Percentiles rank a stretch among this genome's conserved stretches.
phyloP scores from a whole-genome alignment of 2,113 vertebrate species.

The Oncorhynchus mykiss region DNA sequence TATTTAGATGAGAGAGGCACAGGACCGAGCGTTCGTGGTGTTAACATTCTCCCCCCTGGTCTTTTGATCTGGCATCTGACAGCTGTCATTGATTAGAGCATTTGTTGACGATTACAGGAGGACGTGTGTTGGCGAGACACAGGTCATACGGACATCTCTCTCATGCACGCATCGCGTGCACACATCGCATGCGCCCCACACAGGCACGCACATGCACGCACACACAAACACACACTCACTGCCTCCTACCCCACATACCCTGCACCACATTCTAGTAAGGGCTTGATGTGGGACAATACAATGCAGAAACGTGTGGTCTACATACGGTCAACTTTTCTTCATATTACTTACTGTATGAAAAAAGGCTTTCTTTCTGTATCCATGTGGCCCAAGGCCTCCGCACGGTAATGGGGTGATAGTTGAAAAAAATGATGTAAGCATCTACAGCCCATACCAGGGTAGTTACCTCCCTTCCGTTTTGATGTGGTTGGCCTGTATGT shows the following conservation, averaged over 20 bases:
- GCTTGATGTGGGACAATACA: neutral
- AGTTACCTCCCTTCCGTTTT: conserved; percentile 42
- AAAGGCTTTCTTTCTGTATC: neutral
- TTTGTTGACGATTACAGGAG: conserved; percentile 59
- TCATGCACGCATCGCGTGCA: neutral
- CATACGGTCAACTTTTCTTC: neutral
- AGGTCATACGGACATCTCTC: conserved; percentile 43
- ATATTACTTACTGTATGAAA: neutral
- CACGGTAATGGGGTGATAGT: conserved; percentile 28
- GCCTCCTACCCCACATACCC: neutral
- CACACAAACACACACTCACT: neutral
- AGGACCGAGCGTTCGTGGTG: conserved; percentile 61
- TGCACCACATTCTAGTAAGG: no score
- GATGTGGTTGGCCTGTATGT: conserved; percentile 52
- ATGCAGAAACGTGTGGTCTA: neutral
- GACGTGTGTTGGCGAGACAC: conserved; percentile 67
- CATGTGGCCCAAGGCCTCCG: neutral
- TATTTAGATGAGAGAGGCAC: conserved; percentile 40
- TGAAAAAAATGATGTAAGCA: conserved; percentile 49
- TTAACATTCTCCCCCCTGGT: conserved; percentile 58
- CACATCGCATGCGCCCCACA: neutral
- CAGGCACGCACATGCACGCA: neutral
- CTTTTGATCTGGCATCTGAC: conserved; percentile 66
- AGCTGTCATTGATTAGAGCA: conserved; percentile 70
- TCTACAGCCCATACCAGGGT: conserved; percentile 29